These are phyloP conservation scores for Leptinotarsa rubiginosa DNA, from an alignment of 2,888 invertebrate species.

Conservation along the genomic window DNA sequence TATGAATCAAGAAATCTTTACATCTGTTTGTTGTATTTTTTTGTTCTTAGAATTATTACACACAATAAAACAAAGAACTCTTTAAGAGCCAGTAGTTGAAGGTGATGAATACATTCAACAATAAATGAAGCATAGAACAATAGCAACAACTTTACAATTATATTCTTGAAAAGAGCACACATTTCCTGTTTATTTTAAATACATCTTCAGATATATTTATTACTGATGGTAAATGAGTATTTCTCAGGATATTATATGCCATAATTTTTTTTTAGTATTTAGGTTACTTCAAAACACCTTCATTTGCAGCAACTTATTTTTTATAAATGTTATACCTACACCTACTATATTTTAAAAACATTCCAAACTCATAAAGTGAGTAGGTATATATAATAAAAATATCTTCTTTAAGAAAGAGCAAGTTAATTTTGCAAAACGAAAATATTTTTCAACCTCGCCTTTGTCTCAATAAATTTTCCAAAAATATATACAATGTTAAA, in stretches of 20 bases:
- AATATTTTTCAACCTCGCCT: not conserved
- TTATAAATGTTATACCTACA: not conserved
- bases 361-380: not conserved
- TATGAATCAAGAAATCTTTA: too few species aligned
- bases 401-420: not conserved
- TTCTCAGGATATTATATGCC: too few species aligned
- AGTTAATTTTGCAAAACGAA: too few species aligned
- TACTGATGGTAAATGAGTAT: too few species aligned
- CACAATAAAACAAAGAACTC: not conserved
- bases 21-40: too few species aligned
- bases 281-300: too few species aligned
- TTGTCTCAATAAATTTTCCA: not conserved
- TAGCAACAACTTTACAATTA: not conserved
- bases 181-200: not conserved
- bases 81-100: not conserved
- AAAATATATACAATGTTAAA: not conserved
- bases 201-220: not conserved
- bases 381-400: constrained; percentile 4
- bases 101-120: not conserved
- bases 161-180: not conserved
- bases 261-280: too few species aligned
- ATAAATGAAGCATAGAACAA: not conserved
- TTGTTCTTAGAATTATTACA: too few species aligned
- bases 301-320: too few species aligned
- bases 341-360: not conserved